Conservation (phyloP, 2,113 vertebrate species). For the Notarius lentiginosus region DNA sequence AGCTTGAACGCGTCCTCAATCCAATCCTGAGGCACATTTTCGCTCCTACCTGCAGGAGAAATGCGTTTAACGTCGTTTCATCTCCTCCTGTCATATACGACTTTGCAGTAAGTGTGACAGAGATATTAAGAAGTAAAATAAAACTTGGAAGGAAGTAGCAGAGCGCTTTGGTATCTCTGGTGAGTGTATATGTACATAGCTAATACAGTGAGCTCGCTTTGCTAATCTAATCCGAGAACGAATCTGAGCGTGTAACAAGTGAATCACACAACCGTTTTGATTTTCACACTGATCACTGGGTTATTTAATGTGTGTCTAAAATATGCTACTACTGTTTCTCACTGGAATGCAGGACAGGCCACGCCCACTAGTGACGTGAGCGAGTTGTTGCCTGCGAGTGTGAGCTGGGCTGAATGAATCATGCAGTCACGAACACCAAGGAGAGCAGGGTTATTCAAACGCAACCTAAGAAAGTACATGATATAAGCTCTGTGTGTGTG, state of each 20-base stretch:
- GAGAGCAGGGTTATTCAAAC: not conserved
- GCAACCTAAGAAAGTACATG: not conserved
- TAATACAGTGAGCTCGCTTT: not conserved
- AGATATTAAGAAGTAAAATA: not conserved
- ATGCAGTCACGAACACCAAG: conserved; percentile 14
- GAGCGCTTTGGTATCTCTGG: not conserved
- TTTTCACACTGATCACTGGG: no score
- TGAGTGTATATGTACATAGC: not conserved
- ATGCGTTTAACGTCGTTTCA: not conserved
- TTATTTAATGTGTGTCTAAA: not conserved
- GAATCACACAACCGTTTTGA: not conserved
- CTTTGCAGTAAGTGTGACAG: not conserved
- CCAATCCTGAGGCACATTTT: not conserved
- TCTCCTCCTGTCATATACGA: no score
- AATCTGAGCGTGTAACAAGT: not conserved
- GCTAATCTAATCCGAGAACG: not conserved
- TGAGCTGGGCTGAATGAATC: not conserved
- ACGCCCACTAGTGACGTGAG: not conserved
- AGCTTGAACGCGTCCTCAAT: not conserved
- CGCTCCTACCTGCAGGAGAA: not conserved
- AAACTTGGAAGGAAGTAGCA: not conserved
- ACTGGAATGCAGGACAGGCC: not conserved
- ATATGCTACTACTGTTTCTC: not conserved
- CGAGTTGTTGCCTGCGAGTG: not conserved
- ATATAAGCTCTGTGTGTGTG: not conserved